Evolutionary conservation across 92 coral and sea anemone species (phyloP), one percentile per base, ranked within the genome.

Genomic region (Plumapathes pennacea): DNA sequence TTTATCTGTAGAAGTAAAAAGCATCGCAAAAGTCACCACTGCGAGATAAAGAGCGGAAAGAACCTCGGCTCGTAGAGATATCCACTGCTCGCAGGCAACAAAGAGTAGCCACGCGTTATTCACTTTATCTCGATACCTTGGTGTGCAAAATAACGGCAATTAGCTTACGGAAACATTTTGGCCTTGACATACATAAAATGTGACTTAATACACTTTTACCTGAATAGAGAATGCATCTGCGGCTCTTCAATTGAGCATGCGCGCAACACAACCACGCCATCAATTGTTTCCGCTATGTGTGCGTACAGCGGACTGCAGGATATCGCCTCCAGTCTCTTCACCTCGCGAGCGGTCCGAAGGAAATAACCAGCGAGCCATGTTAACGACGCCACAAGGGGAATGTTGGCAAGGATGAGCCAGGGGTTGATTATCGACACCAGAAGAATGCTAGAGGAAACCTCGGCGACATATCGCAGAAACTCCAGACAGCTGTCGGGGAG

Each of bases 251-350:
- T 69, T 32, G 44, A 45, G 60, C 46, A 69, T 23, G 63, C 68
- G 13, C 77, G 50, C 5, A 57, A 30, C 11, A 57, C 47, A 1
- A 58, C 41, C n/a, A 58, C 61, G 5, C 77, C 77, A 15, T 57
- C 57, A 18, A 69, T 58, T 17, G 67, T 69, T 7, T 69, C 77
- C 2, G 59, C 42, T 1, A 69, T 26, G 40, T 69, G 77, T 1
- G 77, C 10, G 15, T 50, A 69, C 15, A 69, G 57, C 6, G 68
- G 67, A 47, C 77, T 69, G 23, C 38, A 28, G 15, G 77, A 54
- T 22, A 69, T 58, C 2, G 67, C 67, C 62, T 69, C 77, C 0
- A 69, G 46, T 31, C 77, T 60, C 63, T 69, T 69, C 1, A 69
- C 38, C 38, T 69, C 77, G 30, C 77, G 48, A 4, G 77, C 58